phyloP scores from a whole-genome alignment of 2,888 invertebrate species.

The Hedychridium roseum region DNA sequence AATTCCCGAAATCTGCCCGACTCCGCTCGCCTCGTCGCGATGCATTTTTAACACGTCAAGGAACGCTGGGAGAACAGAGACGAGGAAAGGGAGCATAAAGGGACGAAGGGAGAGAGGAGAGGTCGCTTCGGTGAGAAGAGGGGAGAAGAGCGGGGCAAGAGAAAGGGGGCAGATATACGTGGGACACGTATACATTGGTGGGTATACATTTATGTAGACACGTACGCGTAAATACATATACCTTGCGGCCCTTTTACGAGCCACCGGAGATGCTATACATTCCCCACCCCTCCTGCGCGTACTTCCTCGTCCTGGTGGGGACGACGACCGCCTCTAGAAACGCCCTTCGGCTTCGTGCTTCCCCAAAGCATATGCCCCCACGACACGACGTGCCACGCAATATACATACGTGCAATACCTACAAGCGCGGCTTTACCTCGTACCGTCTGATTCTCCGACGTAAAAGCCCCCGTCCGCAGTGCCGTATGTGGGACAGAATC shows the following conservation, averaged over 20 bases:
- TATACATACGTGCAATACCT: slow-evolving; percentile 29
- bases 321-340: slow-evolving; percentile 63
- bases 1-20: no score
- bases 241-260: slow-evolving; percentile 11
- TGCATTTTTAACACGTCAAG: no score
- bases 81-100: no score
- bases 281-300: slow-evolving; percentile 15
- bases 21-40: no score
- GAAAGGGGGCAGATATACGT: background rate
- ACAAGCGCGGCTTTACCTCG: no score
- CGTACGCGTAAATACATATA: slow-evolving; percentile 9
- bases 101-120: background rate
- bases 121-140: background rate
- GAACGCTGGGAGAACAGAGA: no score
- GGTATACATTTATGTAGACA: no score
- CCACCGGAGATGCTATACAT: background rate
- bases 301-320: slow-evolving; percentile 47
- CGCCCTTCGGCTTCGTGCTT: slow-evolving; percentile 58
- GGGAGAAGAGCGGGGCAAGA: background rate
- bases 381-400: slow-evolving; percentile 14
- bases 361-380: slow-evolving; percentile 32
- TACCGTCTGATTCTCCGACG: no score
- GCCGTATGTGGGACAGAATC: no score
- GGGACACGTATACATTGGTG: background rate
- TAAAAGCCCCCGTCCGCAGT: no score